These are phyloP conservation scores for Dascyllus trimaculatus DNA, from an alignment of 2,113 vertebrate species.

Conservation along the genomic window DNA sequence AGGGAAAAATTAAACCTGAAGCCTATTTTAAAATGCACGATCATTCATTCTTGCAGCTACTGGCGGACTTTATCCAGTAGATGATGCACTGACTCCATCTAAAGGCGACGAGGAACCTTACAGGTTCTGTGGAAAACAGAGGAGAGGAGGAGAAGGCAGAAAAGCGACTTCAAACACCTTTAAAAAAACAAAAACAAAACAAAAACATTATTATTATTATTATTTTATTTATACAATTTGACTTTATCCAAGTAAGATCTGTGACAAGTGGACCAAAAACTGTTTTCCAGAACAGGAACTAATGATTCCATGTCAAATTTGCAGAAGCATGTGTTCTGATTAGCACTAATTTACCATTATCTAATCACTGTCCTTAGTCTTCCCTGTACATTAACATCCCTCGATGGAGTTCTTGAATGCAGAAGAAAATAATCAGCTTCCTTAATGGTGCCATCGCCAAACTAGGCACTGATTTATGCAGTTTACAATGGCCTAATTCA, in stretches of 20 bases:
- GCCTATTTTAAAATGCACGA: neutral
- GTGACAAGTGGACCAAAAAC: neutral
- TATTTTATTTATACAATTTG: conserved; percentile 1
- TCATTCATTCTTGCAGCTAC: neutral
- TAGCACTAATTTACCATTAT: conserved; percentile 10
- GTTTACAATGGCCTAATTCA: conserved; percentile 70
- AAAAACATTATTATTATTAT: too few relatives aligned
- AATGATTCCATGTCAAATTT: neutral
- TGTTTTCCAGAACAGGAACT: neutral
- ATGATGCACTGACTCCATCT: conserved; percentile 62
- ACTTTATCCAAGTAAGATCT: neutral
- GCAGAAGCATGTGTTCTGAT: neutral
- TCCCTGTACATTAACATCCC: conserved; percentile 17
- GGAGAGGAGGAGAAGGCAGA: neutral
- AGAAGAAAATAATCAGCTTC: conserved; percentile 31
- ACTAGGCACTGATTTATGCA: conserved; percentile 60
- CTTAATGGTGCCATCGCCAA: conserved; percentile 64
- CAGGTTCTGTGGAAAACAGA: conserved; percentile 10
- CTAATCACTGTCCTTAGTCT: neutral
- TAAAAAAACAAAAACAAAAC: too few relatives aligned
- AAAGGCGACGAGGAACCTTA: conserved; percentile 41
- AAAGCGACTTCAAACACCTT: neutral
- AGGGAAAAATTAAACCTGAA: neutral
- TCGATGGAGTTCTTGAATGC: neutral
- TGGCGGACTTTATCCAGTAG: neutral